Conservation (phyloP, 2,888 invertebrate species). For the Eretmocerus hayati region DNA sequence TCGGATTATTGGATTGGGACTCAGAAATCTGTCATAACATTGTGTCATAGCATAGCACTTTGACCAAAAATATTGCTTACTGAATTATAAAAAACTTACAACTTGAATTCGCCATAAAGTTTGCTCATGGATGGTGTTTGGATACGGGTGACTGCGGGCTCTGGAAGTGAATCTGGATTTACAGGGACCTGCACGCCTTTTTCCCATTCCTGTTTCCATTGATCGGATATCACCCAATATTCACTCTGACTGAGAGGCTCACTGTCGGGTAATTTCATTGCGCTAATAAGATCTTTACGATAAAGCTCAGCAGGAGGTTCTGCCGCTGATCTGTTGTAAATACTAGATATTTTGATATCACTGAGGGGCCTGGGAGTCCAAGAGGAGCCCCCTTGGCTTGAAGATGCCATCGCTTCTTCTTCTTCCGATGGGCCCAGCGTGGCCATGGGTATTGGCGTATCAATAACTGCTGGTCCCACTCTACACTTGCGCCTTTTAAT, state of each 20-base stretch:
- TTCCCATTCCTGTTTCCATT: constrained; percentile 99
- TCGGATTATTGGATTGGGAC: too few relatives aligned
- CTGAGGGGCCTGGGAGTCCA: constrained; percentile 80
- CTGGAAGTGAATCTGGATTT: constrained; percentile 87
- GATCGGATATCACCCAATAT: constrained; percentile 91
- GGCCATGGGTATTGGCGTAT: constrained; percentile 44
- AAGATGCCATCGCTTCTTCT: constrained; percentile 51
- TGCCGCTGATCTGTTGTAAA: constrained; percentile 65
- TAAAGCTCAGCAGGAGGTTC: constrained; percentile 52
- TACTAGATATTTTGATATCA: constrained; percentile 82
- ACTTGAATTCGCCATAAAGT: constrained; percentile 67
- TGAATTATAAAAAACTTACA: constrained; percentile 56
- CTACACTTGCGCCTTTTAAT: constrained; percentile 71
- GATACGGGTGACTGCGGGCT: constrained; percentile 74
- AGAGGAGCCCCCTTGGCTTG: constrained; percentile 46
- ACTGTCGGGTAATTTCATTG: constrained; percentile 96
- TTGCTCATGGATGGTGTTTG: constrained; percentile 47
- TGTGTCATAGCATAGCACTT: too few relatives aligned
- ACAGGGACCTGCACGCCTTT: constrained; percentile 95
- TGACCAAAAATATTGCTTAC: too few relatives aligned
- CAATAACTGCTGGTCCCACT: constrained; percentile 48
- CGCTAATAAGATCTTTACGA: constrained; percentile 96
- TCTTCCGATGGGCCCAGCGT: constrained; percentile 49
- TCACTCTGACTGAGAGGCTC: constrained; percentile 87
- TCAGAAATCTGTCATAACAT: too few relatives aligned